A percentile compares a stretch with the other conserved stretches of the same genome.
phyloP scores from a whole-genome alignment of 2,888 invertebrate genomes.

The Drosophila tripunctata region DNA sequence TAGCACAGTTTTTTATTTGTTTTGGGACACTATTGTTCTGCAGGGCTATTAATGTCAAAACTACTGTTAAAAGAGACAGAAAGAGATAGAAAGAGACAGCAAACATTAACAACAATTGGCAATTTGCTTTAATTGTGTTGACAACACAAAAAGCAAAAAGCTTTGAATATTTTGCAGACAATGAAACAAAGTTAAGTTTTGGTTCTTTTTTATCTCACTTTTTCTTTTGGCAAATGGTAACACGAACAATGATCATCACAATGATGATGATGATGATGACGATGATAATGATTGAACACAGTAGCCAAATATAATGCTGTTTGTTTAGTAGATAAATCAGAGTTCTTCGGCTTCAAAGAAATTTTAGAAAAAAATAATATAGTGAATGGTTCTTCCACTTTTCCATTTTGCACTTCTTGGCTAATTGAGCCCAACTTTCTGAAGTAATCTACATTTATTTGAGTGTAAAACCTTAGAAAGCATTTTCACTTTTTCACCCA shows the following conservation, averaged over 20 bases:
- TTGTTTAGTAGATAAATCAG: constrained; percentile 3
- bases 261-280: not conserved
- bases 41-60: constrained; percentile 52
- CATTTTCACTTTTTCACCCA: constrained; percentile 51
- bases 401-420: not conserved
- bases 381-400: not conserved
- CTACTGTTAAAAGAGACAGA: constrained; percentile 48
- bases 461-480: too few species aligned
- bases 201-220: too few species aligned
- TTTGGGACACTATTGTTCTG: constrained; percentile 31
- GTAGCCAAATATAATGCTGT: not conserved
- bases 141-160: constrained; percentile 21
- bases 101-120: constrained; percentile 68
- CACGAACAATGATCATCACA: not conserved
- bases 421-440: constrained; percentile 5
- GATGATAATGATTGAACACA: constrained; percentile 2
- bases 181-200: constrained; percentile 23
- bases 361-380: not conserved
- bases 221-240: constrained; percentile 18
- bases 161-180: constrained; percentile 11
- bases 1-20: constrained; percentile 33
- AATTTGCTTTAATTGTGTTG: constrained; percentile 69
- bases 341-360: constrained; percentile 3
- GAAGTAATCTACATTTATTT: too few species aligned
- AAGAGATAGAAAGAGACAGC: constrained; percentile 2